Base-by-base conservation (phyloP, 2,888 invertebrate genomes). In the Mesoligia furuncula region DNA sequence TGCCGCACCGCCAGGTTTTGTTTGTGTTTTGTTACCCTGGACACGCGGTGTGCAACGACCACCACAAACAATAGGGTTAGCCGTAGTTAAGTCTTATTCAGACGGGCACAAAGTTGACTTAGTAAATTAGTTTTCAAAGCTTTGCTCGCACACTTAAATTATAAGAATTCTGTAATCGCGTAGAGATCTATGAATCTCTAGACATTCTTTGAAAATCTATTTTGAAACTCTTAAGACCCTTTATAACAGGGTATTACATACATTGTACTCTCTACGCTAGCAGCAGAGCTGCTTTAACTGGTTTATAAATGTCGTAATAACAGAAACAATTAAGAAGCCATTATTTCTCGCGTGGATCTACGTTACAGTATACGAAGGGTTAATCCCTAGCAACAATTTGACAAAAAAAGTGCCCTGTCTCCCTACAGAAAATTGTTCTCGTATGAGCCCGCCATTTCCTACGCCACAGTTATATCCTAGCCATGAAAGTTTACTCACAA, bases 61-160 rank as follows among this genome's bases (percentile, higher is more conserved):
- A 57, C 72, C 73, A 73, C 78, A 54, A 77, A 80, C 85, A 83
- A 84, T 80, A 68, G 67, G 72, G 65, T 78, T 74, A 70, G 70
- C 65, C 54, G 39, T n/a, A 11, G 39, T 72, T n/a, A 57, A 39
- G 48, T 31, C 27, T 51, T 45, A 71, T 61, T 45, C 73, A 77
- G 57, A 68, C 13, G 45, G 17, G n/a, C n/a, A n/a, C n/a, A n/a
- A n/a, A 42, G 39, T 45, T 39, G 15, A 27, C 17, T 39, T 7
- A 48, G 6, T 51, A 31, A 36, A 62, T 24, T 36, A 5, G 2
- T 24, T 62, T 62, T 62, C 11, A 62, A 62, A 11, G 27, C 62
- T 36, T 36, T 36, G 9, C n/a, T n/a, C 6, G 57, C 20, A 20
- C 9, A 20, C 31, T 8, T 27, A 27, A n/a, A n/a, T n/a, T n/a